Conservation (phyloP, 2,888 invertebrate genomes). For the Prostheceraeus crozeri region DNA sequence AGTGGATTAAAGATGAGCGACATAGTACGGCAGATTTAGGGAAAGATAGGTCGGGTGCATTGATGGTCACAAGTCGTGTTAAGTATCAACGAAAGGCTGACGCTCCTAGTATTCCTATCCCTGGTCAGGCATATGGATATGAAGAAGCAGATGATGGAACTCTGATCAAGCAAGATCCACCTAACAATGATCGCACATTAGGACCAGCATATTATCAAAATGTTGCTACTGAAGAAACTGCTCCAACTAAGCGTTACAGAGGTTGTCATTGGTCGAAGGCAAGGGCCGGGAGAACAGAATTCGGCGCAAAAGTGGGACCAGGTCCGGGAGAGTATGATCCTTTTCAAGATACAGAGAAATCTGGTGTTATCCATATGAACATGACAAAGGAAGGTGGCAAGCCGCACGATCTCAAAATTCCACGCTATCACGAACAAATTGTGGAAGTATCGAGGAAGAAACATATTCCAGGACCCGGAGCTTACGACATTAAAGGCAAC, state of each 20-base stretch:
- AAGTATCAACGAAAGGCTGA: slow-evolving; percentile 53
- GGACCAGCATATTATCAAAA: slow-evolving; percentile 56
- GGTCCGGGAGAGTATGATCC: slow-evolving; percentile 56
- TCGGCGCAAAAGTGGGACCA: slow-evolving; percentile 49
- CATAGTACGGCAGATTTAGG: slow-evolving; percentile 1
- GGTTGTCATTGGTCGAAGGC: slow-evolving; percentile 32
- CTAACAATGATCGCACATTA: slow-evolving; percentile 49
- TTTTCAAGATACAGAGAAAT: slow-evolving; percentile 42
- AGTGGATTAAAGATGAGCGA: slow-evolving; percentile 17
- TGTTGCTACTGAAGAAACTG: slow-evolving; percentile 37
- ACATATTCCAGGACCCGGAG: slow-evolving; percentile 55
- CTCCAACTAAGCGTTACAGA: slow-evolving; percentile 26
- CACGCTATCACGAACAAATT: slow-evolving; percentile 52
- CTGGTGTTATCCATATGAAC: slow-evolving; percentile 45
- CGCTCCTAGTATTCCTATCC: slow-evolving; percentile 56
- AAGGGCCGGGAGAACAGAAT: slow-evolving; percentile 44
- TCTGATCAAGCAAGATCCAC: slow-evolving; percentile 53
- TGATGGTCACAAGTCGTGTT: slow-evolving; percentile 48
- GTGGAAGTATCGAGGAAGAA: slow-evolving; percentile 52
- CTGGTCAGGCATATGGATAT: slow-evolving; percentile 55
- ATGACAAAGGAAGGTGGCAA: slow-evolving; percentile 43
- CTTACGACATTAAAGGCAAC: slow-evolving; percentile 51
- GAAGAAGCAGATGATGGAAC: slow-evolving; percentile 56
- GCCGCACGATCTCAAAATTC: slow-evolving; percentile 49
- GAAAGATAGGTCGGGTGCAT: slow-evolving; percentile 19